Conservation (phyloP, 1,140 invertebrate species). For the Drosophila pandora region DNA sequence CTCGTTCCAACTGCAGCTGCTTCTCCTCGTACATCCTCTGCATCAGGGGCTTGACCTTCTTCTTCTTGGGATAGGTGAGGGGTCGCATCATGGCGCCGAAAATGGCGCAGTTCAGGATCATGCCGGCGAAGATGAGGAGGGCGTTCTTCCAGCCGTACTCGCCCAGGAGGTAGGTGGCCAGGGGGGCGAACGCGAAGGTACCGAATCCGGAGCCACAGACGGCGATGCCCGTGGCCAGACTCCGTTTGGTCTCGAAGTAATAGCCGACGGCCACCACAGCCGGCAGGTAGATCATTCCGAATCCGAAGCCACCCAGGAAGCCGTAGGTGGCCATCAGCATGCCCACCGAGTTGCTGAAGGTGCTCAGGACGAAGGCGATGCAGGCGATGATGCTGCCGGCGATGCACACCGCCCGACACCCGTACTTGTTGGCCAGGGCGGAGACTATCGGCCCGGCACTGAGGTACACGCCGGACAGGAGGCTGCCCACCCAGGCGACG, state of each 20-base stretch:
- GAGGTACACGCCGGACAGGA: slow-evolving; percentile 97
- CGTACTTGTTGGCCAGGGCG: slow-evolving; percentile 97
- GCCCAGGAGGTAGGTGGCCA: slow-evolving; percentile 90
- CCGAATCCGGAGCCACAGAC: slow-evolving; percentile 98
- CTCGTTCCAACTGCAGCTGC: slow-evolving; percentile 93
- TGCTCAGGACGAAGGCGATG: slow-evolving; percentile 94
- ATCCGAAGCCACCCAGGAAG: slow-evolving; percentile 96
- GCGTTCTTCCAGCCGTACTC: slow-evolving; percentile 95
- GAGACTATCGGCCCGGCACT: slow-evolving; percentile 97
- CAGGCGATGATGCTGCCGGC: slow-evolving; percentile 93
- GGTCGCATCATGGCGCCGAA: slow-evolving; percentile 98
- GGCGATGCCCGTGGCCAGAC: slow-evolving; percentile 98
- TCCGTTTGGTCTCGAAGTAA: slow-evolving; percentile 98
- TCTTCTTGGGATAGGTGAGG: slow-evolving; percentile 86
- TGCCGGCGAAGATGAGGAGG: slow-evolving; percentile 94
- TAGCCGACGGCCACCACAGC: slow-evolving; percentile 99
- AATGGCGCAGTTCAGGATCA: slow-evolving; percentile 96
- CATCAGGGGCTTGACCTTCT: slow-evolving; percentile 89
- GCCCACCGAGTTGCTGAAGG: slow-evolving; percentile 93
- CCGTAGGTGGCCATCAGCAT: slow-evolving; percentile 98
- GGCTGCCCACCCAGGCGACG: slow-evolving; percentile 96
- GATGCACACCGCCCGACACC: slow-evolving; percentile 96
- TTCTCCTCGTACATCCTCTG: slow-evolving; percentile 97
- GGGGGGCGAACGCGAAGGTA: slow-evolving; percentile 96
- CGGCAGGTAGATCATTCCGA: slow-evolving; percentile 98